A percentile compares a stretch with the other conserved stretches of the same genome.
These are phyloP conservation scores for Drosophila melanica DNA, from an alignment of 1,140 invertebrate genomes.

Conservation along the genomic window DNA sequence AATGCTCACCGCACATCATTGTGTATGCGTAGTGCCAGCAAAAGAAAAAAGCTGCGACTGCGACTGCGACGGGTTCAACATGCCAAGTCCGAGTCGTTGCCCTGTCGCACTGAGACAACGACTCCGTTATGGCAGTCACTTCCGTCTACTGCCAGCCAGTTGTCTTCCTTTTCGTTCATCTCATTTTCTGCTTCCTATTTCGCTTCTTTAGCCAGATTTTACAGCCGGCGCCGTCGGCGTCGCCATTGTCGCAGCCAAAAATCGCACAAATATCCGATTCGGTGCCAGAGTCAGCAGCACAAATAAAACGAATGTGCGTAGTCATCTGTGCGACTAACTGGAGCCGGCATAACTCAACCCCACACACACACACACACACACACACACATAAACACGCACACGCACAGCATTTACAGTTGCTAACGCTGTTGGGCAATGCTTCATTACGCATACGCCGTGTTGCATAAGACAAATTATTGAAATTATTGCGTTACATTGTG, in stretches of 20 bases:
- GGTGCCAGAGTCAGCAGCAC: slow-evolving; percentile 20
- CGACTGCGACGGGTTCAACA: slow-evolving; percentile 33
- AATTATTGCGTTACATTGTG: slow-evolving; percentile 12
- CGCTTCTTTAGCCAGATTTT: slow-evolving; percentile 12
- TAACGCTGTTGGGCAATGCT: slow-evolving; percentile 1
- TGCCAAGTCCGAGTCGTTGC: slow-evolving; percentile 40
- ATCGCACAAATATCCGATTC: slow-evolving; percentile 29
- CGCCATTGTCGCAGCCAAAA: slow-evolving; percentile 43
- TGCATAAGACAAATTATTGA: slow-evolving; percentile 27
- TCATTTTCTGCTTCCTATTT: not conserved
- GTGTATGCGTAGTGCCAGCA: slow-evolving; percentile 63
- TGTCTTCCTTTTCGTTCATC: not conserved
- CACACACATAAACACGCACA: slow-evolving; percentile 8
- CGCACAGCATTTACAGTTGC: not conserved
- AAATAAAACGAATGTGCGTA: slow-evolving; percentile 56
- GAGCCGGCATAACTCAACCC: slow-evolving; percentile 70
- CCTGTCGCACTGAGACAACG: slow-evolving; percentile 39
- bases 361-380: slow-evolving; percentile 13
- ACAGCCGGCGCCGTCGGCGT: slow-evolving; percentile 35
- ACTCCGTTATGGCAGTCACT: slow-evolving; percentile 38
- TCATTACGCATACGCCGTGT: slow-evolving; percentile 43
- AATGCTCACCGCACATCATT: slow-evolving; percentile 4
- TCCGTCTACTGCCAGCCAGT: slow-evolving; percentile 33
- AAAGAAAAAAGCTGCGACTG: not conserved
- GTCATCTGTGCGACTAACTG: slow-evolving; percentile 76